phyloP scores from a whole-genome alignment of 2,888 invertebrate genomes.

The Campaea margaritaria region DNA sequence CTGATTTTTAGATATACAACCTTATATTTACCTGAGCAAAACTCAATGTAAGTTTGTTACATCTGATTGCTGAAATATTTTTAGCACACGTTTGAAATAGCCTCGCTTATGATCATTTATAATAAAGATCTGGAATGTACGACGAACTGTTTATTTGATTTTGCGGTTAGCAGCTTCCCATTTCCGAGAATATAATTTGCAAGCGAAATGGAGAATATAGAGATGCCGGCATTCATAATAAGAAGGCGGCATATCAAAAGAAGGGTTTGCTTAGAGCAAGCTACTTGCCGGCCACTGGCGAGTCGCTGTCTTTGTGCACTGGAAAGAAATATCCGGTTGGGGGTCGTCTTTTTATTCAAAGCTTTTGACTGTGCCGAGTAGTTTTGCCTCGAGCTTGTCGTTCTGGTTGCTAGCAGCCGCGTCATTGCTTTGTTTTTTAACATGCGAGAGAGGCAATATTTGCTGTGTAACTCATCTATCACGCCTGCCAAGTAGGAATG shows the following conservation, averaged over 20 bases:
- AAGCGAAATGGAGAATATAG: slow-evolving; percentile 27
- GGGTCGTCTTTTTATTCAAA: background rate
- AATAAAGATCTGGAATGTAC: slow-evolving; percentile 23
- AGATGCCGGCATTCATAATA: slow-evolving; percentile 37
- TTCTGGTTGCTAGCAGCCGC: background rate
- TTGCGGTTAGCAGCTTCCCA: slow-evolving; percentile 31
- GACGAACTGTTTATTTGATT: slow-evolving; percentile 31
- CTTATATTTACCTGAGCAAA: no score
- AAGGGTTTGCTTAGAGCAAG: slow-evolving; percentile 11
- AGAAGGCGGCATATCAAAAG: slow-evolving; percentile 20
- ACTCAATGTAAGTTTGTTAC: no score
- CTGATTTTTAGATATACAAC: no score
- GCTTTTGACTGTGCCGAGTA: background rate
- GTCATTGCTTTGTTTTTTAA: background rate
- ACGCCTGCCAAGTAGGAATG: no score
- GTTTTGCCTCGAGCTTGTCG: background rate
- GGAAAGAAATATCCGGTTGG: slow-evolving; percentile 14
- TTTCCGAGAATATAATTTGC: slow-evolving; percentile 32
- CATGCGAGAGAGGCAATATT: no score
- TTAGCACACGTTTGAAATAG: no score
- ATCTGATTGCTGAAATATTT: no score
- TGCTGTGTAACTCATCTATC: no score
- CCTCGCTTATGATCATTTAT: background rate
- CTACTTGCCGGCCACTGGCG: slow-evolving; percentile 1
- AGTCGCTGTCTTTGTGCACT: slow-evolving; percentile 18